Evolutionary conservation across 1,140 invertebrate genomes (phyloP), one percentile per base, ranked within the genome.

Genomic region (Melipona quadrifasciata): DNA sequence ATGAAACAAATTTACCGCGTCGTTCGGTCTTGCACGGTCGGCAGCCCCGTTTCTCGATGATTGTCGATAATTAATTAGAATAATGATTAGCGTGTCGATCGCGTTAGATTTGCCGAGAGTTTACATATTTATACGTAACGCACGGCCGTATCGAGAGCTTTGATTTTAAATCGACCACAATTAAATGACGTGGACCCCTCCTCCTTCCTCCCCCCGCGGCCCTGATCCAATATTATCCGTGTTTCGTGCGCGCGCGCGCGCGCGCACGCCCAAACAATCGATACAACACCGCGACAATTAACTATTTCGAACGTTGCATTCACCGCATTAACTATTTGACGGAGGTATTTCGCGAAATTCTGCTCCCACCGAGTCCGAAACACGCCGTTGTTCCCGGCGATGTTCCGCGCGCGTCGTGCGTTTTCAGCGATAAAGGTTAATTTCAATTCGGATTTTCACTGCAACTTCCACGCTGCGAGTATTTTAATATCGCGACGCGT

Each of bases 81-180:
- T 77, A 65, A 77, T 77, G 51, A 77, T 77, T 51, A 76, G 57
- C 24, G 57, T 24, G 34, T n/a, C 34, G 57, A 27, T 64, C 24
- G 34, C 57, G 74, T 64, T 58, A 31, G n/a, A 31, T 21, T 24
- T 21, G 51, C 17, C 68, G 34, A 21, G 58, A 34, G n/a, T 64
- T 47, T 27, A 21, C 34, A n/a, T 39, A 27, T 61, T 61, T 39
- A n/a, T 47, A 34, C 21, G 74, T 6, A 34, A 2, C 2, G 4
- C 16, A n/a, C 17, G 31, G 19, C 11, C 72, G 72, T 27, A 27
- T 53, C 17, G 17, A 53, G 14, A 64, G 75, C n/a, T 47, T 21
- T n/a, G 75, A 77, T 77, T 77, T 77, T 64, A 77, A 77, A 77
- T 77, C 75, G 39, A 77, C 75, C 58, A 27, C 75, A 77, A 77